Base-by-base conservation (phyloP, 2,888 invertebrate genomes). In the Piscicola geometra region DNA sequence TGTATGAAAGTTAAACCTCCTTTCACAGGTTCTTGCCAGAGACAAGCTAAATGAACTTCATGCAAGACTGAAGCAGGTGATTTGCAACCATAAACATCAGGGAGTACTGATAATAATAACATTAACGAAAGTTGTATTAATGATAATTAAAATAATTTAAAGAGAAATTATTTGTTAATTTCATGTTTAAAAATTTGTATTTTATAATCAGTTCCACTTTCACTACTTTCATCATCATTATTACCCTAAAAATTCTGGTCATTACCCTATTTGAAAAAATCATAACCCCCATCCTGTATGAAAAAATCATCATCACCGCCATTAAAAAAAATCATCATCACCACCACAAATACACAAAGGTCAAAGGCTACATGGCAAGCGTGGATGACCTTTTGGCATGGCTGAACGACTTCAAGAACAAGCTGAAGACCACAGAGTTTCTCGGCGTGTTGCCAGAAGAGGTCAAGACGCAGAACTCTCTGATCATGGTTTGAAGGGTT, bases 361-460 rank as follows among this genome's bases (percentile, higher is more conserved):
- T 85, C 52, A 85, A 85, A 79, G 83, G 82, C 56, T 85, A 82
- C 79, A 81, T 83, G 33, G 85, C 84, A 12, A 83, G 84, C 35
- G 82, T 85, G 18, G 85, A 85, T 78, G 84, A 84, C 73, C 79
- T 82, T 72, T 78, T 84, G 52, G 81, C 82, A 25, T 83, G 83
- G 82, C 78, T 84, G n/a, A 81, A 81, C 72, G 84, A 84, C 50
- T 81, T 84, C 72, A 75, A 83, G 28, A 80, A 79, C 35, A 82
- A 84, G 56, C 80, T 85, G 15, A 84, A 84, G 75, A 80, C 81
- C 15, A 81, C 83, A 2, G 79, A 82, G 21, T 84, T 84, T 3
- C 82, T 85, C 78, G 85, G 85, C 18, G 85, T 85, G 33, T 80
- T 84, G 50, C 84, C 84, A 12, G 84, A 85, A 47, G 83, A 84